phyloP scores from a whole-genome alignment of 2,797 vertebrate genomes.

The Onychomys torridus region DNA sequence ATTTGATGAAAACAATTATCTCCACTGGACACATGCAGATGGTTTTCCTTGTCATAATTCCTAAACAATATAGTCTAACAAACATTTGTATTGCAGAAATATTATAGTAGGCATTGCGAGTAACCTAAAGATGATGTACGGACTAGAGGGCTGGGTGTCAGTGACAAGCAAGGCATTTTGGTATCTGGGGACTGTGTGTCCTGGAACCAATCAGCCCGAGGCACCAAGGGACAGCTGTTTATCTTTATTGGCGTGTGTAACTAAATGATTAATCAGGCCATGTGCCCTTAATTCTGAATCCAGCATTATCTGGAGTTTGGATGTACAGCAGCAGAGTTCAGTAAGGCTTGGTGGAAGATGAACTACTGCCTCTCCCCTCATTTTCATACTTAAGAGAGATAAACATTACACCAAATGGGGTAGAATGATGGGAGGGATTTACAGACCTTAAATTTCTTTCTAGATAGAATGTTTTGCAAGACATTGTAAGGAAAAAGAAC shows the following conservation, averaged over 20 bases:
- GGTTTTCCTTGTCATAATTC: not conserved
- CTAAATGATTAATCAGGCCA: not conserved
- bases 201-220: not conserved
- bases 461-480: not conserved
- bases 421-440: not conserved
- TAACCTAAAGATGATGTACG: not conserved
- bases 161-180: not conserved
- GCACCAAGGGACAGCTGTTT: not conserved
- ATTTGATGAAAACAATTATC: not conserved
- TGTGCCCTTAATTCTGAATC: not conserved
- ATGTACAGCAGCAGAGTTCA: not conserved
- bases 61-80: not conserved
- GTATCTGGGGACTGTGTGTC: not conserved
- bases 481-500: not conserved
- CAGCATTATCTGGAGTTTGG: not conserved
- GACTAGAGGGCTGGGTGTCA: not conserved
- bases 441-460: not conserved
- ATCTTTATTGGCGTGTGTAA: not conserved
- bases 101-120: not conserved
- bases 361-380: not conserved
- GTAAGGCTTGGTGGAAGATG: not conserved
- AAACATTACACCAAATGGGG: not conserved
- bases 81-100: not conserved
- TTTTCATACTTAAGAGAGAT: not conserved
- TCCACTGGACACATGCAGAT: not conserved